A percentile compares a stretch with the other conserved stretches of the same genome.
These are phyloP conservation scores for Crax fasciolata DNA, from an alignment of 2,797 vertebrate genomes.

Conservation along the genomic window DNA sequence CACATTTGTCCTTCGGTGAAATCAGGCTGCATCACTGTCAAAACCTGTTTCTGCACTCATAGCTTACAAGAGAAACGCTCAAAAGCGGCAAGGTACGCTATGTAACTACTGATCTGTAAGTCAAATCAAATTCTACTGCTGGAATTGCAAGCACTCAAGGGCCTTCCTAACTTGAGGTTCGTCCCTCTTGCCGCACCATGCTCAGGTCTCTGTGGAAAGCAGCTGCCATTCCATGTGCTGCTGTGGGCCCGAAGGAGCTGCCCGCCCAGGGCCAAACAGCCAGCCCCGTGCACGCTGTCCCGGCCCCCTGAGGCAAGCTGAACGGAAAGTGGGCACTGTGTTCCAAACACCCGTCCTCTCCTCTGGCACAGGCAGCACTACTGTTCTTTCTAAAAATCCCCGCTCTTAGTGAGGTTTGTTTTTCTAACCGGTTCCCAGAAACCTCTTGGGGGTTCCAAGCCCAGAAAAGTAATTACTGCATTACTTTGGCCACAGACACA, in stretches of 20 bases:
- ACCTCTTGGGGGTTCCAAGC: conserved; percentile 72
- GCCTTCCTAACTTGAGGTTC: not conserved
- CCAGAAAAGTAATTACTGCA: conserved; percentile 73
- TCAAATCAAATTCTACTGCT: not conserved
- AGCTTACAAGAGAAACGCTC: not conserved
- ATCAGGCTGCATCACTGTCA: not conserved
- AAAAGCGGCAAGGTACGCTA: not conserved
- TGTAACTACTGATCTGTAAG: not conserved
- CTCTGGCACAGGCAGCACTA: conserved; percentile 56
- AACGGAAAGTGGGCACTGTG: not conserved
- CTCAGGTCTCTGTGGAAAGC: conserved; percentile 70
- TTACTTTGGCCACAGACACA: conserved; percentile 68
- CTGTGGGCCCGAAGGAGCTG: conserved; percentile 68
- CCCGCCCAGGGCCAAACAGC: conserved; percentile 55
- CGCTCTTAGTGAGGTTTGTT: conserved; percentile 77
- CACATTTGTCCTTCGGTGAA: not conserved
- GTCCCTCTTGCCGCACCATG: conserved; percentile 50
- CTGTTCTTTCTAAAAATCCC: conserved; percentile 63
- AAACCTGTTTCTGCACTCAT: not conserved
- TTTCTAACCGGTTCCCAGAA: conserved; percentile 79
- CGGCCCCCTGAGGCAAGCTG: conserved; percentile 4
- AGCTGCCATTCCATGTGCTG: conserved; percentile 71
- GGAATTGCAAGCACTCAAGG: conserved; percentile 9
- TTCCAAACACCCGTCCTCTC: conserved; percentile 15
- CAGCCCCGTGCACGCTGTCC: conserved; percentile 53